A percentile compares a stretch with the other conserved stretches of the same genome.
Evolutionary conservation across 2,113 vertebrate genomes (phyloP).

Genomic region (Orientallactaga bullata): DNA sequence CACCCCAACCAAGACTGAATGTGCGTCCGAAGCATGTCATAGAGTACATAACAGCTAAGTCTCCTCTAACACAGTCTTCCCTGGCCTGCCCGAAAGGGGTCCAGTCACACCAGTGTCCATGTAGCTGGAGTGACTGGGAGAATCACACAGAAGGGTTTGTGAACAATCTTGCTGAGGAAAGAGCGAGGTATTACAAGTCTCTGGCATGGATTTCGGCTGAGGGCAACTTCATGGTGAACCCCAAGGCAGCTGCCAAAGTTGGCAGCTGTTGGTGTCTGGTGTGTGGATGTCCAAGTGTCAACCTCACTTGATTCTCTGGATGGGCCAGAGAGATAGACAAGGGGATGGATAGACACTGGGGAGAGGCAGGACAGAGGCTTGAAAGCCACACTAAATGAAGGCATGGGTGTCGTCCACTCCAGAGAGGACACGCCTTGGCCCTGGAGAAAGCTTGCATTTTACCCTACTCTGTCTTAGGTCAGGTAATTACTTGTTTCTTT

Average conservation of each 20-base stretch:
- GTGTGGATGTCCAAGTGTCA: not conserved
- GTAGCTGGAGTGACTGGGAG: not conserved
- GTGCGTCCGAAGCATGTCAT: not conserved
- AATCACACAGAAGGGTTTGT: not conserved
- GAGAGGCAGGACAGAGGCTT: not conserved
- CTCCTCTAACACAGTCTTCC: not conserved
- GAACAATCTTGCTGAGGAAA: not conserved
- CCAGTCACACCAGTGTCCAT: not conserved
- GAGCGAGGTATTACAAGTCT: not conserved
- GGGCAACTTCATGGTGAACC: not conserved
- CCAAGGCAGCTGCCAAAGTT: not conserved
- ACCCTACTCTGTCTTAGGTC: conserved; percentile 33
- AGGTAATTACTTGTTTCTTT: conserved; percentile 79
- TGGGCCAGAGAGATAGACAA: not conserved
- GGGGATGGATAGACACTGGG: not conserved
- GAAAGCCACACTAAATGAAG: not conserved
- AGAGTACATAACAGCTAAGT: not conserved
- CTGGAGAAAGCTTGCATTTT: conserved; percentile 66
- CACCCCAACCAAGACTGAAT: not conserved
- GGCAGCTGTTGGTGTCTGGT: not conserved
- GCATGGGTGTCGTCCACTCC: not conserved
- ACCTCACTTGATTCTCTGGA: not conserved
- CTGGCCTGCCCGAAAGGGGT: not conserved
- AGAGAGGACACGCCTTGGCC: not conserved
- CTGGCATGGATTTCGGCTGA: not conserved